Base-by-base conservation (phyloP, 1,140 invertebrate genomes). In the Drosophila navojoa region DNA sequence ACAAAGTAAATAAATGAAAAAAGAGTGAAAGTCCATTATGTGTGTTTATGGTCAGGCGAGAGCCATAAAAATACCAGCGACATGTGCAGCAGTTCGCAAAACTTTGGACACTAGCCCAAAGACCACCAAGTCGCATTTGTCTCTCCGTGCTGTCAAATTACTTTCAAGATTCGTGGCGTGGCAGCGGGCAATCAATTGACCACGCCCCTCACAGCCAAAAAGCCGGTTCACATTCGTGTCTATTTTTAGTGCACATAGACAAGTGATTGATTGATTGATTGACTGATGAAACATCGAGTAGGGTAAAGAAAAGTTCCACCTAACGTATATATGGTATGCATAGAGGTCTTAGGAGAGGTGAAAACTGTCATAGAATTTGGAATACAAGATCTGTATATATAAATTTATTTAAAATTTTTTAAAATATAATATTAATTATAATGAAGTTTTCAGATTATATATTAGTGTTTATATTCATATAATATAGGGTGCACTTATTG, bases 11-110 rank as follows among this genome's bases (percentile, higher is more conserved):
- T 32, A 55, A 35, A 40, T 59, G 10, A 66, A 72, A 47, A 42
- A 82, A 87, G 79, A 86, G 82, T 86, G 82, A 86, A 86, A 86
- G 82, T 86, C 82, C 61, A 79, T 81, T 72, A 77, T 77, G 73
- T 85, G 66, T 75, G 32, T 85, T 86, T 87, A 77, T 86, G 81
- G 77, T 16, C 61, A 58, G 55, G 15, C 63, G 77, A 78, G 63
- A 67, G 77, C 50, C 68, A 69, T 60, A 75, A 60, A 75, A 64
- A 64, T 64, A 42, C 67, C 60, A 71, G 67, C 66, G 67, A 74
- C 71, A 74, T 71, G 58, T 63, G 66, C 42, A 72, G 1, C 19
- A 29, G 63, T 62, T 69, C 58, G 61, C 52, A 66, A 64, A 66
- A 66, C 68, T 66, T 69, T 53, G 55, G 42, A 60, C 63, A 53